Percentiles rank a stretch among this genome's conserved stretches.
Conservation (phyloP, 2,797 vertebrate species). For the Streptopelia turtur region DNA sequence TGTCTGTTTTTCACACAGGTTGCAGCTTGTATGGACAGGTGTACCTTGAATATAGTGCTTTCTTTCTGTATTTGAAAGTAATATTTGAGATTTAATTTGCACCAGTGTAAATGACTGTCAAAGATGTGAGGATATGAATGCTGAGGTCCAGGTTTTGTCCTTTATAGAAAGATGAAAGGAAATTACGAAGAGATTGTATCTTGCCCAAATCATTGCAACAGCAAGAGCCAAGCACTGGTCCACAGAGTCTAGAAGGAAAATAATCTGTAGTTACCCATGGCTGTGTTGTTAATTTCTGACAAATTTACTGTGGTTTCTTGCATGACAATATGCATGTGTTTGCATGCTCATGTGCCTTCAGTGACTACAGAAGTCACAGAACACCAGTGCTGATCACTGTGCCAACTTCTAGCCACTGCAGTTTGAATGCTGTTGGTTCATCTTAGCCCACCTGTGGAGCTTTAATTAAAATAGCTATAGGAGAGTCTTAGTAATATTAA, state of each 20-base stretch:
- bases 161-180: background rate
- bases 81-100: background rate
- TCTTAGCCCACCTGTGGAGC: background rate
- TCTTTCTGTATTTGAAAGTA: background rate
- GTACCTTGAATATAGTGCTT: background rate
- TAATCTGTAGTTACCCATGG: background rate
- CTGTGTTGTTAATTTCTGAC: background rate
- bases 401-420: background rate
- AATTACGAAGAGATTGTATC: background rate
- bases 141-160: background rate
- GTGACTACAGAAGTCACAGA: background rate
- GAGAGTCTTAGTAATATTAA: slow-evolving; percentile 23
- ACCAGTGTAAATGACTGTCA: background rate
- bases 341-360: background rate
- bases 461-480: slow-evolving; percentile 33
- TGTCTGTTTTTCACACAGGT: background rate
- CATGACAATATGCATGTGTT: background rate
- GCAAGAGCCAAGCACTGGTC: background rate
- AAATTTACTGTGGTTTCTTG: background rate
- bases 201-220: background rate
- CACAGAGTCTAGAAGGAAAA: background rate
- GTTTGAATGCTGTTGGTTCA: background rate
- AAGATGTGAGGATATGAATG: background rate
- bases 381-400: background rate
- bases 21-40: background rate